Conservation (phyloP, 2,113 vertebrate genomes). For the Mormyrus lacerda region DNA sequence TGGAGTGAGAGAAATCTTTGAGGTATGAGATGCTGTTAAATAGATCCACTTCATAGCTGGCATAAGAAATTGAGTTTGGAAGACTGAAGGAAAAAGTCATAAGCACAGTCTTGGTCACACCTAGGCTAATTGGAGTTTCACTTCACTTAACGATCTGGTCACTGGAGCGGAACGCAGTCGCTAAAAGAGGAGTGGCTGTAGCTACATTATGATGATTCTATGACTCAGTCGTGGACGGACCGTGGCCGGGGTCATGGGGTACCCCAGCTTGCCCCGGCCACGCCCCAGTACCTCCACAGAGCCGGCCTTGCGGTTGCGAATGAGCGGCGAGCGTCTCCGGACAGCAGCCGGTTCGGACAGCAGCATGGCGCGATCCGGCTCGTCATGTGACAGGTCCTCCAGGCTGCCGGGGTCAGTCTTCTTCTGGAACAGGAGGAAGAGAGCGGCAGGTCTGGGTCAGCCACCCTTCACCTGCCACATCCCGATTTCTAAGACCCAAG, state of each 20-base stretch:
- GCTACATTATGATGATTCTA: background rate
- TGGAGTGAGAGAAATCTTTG: background rate
- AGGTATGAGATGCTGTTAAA: background rate
- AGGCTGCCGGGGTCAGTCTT: slow-evolving; percentile 79
- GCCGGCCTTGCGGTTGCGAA: slow-evolving; percentile 79
- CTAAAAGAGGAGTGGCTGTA: background rate
- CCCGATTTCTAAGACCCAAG: background rate
- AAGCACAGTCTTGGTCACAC: background rate
- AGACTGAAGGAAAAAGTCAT: background rate
- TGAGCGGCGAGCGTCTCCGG: slow-evolving; percentile 72
- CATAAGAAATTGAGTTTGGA: background rate
- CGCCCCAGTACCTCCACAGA: slow-evolving; percentile 85
- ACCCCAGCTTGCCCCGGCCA: background rate
- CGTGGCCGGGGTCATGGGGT: background rate
- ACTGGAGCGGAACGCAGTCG: background rate
- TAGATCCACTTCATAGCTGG: background rate
- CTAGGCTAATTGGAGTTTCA: background rate
- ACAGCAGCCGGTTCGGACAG: slow-evolving; percentile 64
- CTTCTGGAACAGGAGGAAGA: slow-evolving; percentile 42
- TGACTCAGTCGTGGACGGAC: background rate
- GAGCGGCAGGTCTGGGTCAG: background rate
- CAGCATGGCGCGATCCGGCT: slow-evolving; percentile 59
- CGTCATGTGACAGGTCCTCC: slow-evolving; percentile 77
- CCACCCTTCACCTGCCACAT: background rate
- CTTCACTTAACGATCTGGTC: background rate